Evolutionary conservation across 2,888 invertebrate genomes (phyloP).

Genomic region (Watsonalla binaria): DNA sequence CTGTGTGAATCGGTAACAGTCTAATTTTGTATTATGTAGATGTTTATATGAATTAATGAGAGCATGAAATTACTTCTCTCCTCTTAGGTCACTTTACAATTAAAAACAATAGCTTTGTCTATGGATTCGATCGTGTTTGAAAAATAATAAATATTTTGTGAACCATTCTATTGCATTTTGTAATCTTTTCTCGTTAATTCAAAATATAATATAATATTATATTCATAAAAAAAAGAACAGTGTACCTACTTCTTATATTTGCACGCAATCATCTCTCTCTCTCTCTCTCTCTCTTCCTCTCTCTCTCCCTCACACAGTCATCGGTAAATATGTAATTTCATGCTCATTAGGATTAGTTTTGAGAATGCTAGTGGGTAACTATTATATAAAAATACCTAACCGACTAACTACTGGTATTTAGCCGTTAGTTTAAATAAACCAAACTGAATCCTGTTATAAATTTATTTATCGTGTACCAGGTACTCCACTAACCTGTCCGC

Average conservation of each 20-base stretch:
- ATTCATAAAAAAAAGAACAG: no score
- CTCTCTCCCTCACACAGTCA: slow-evolving; percentile 10
- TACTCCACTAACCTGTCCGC: slow-evolving; percentile 51
- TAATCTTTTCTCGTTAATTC: no score
- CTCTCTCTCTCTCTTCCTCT: neutral
- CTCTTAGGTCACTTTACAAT: slow-evolving; percentile 20
- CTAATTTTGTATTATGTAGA: slow-evolving; percentile 52
- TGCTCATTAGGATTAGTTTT: slow-evolving; percentile 72
- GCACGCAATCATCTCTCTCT: neutral
- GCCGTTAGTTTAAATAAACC: slow-evolving; percentile 22
- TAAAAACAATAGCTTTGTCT: neutral
- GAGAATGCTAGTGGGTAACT: slow-evolving; percentile 75
- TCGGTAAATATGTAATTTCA: slow-evolving; percentile 65
- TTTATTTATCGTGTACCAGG: slow-evolving; percentile 12
- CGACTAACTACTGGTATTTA: slow-evolving; percentile 23
- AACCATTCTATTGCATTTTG: neutral
- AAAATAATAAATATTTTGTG: no score
- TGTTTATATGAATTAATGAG: slow-evolving; percentile 38
- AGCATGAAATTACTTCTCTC: slow-evolving; percentile 70
- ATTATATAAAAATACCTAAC: slow-evolving; percentile 33
- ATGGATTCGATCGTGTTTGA: no score
- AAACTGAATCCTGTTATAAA: slow-evolving; percentile 20
- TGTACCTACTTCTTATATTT: slow-evolving; percentile 4
- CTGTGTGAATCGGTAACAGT: slow-evolving; percentile 74
- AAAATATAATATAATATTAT: no score